Evolutionary conservation across 2,888 invertebrate genomes (phyloP), one percentile per base, ranked within the genome.

Genomic region (Pristionchus entomophagus): DNA sequence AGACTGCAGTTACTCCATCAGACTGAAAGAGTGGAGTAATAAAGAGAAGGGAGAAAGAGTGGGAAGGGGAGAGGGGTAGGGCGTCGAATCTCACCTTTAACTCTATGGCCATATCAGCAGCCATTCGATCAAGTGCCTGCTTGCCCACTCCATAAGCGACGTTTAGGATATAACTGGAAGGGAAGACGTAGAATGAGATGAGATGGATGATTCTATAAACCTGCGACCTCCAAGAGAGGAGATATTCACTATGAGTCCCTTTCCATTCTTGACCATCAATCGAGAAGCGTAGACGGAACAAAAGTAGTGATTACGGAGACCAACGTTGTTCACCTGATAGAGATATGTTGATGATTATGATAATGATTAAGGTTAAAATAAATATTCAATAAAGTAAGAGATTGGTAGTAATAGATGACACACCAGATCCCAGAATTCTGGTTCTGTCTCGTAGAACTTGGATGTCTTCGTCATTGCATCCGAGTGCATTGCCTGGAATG

Each of bases 111-210:
- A 94, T 94, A 89, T 95, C 95, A 1, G 93, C 94, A 0, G 94
- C 94, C 94, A 95, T 93, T 38, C 94, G 90, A 88, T 95, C 94
- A 77, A 94, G 93, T 17, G 94, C 94, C 49, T 92, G 93, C 88
- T 94, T 94, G 29, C 94, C 94, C 32, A 94, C 91, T 14, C 94
- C 94, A 87, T 94, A 94, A 0, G 94, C 90, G 0, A 94, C 93
- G 88, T 94, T 94, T 89, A 95, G 94, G 14, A 94, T 88, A 87
- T 94, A 94, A 41, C 88, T 86, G 62, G 8, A 62, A 62, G 12
- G 14, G 14, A 22, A 59, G 10, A 59, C 3, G n/a, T 45, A 29
- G 19, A 73, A 10, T 73, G 73, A 73, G 14, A 2, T 26, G n/a
- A 62, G 17, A 49, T 17, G 19, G 10, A 19, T 35, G 38, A 35